Evolutionary conservation across 35 echinoderm and acorn worm species (phyloP), one percentile per base, ranked within the genome.

Genomic region (Apostichopus californicus): DNA sequence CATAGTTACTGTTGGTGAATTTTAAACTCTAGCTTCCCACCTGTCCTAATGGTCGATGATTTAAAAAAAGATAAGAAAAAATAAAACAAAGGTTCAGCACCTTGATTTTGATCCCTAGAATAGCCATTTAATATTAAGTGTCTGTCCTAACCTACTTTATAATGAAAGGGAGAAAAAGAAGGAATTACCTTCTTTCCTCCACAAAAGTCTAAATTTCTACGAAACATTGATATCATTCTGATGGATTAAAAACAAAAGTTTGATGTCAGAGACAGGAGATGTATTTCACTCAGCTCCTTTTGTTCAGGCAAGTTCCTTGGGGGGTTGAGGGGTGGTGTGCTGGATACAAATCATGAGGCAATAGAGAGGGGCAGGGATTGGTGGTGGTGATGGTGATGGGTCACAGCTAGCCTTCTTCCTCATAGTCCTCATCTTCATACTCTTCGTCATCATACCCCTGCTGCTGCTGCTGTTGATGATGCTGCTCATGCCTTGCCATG

Each of bases 391-490:
- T 87, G 85, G 63, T 24, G 24, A 15, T 63, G 57, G 81, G 28
- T 63, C 73, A 59, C n/a, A 79, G 86, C 86, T 92, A 95, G 71
- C 21, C 82, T 24, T 96, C 91, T 57, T 93, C 95, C 20, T 90
- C 92, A 56, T 95, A 89, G 64, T 95, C 92, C 58, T 91, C 78
- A 26, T 96, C 88, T 5, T 96, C 92, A 6, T 96, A 77, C 11
- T 96, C 95, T 55, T 93, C 92, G 17, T 93, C 92, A 1, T 93
- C 92, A 12, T 96, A 79, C 1, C 91, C 84, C 3, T 78, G 75
- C 9, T 79, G 78, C 80, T 91, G 80, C 12, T 88, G 84, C 55
- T 87, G 83, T 83, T 93, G 80, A 22, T 85, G 86, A 22, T 89
- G 93, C 53, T 91, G 88, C 54, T 91, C 90, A 55, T 96, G 94